Conservation (phyloP, 2,113 vertebrate species). For the Todiramphus saurophagus region DNA sequence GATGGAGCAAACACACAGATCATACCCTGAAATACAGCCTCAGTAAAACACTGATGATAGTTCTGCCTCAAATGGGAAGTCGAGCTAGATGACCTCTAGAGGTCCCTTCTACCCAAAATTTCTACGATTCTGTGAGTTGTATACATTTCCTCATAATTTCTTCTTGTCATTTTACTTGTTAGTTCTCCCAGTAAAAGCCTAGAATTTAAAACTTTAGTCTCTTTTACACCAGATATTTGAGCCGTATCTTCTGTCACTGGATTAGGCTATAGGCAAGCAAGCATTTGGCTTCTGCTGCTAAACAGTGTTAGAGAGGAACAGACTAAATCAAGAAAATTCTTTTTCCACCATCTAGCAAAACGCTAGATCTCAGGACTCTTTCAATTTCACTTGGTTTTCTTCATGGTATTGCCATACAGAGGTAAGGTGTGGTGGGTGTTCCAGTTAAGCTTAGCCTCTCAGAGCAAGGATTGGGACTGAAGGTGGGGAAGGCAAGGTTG, state of each 20-base stretch:
- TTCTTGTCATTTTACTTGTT: neutral
- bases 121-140: neutral
- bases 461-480: neutral
- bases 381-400: neutral
- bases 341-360: neutral
- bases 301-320: neutral
- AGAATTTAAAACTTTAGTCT: neutral
- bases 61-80: neutral
- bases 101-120: conserved; percentile 66
- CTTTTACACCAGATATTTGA: neutral
- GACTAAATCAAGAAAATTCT: neutral
- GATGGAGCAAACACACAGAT: neutral
- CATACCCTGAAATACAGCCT: neutral
- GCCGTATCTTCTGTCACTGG: neutral
- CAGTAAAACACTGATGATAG: neutral
- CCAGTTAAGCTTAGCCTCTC: neutral
- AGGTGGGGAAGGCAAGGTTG: neutral
- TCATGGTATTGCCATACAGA: neutral
- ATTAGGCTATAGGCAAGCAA: neutral
- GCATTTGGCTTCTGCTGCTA: neutral
- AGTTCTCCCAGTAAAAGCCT: neutral
- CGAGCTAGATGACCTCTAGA: conserved; percentile 30
- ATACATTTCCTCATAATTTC: neutral
- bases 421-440: neutral
- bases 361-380: accelerated